These are phyloP conservation scores for Chiloscyllium plagiosum DNA, from an alignment of 2,113 vertebrate genomes.

Conservation along the genomic window DNA sequence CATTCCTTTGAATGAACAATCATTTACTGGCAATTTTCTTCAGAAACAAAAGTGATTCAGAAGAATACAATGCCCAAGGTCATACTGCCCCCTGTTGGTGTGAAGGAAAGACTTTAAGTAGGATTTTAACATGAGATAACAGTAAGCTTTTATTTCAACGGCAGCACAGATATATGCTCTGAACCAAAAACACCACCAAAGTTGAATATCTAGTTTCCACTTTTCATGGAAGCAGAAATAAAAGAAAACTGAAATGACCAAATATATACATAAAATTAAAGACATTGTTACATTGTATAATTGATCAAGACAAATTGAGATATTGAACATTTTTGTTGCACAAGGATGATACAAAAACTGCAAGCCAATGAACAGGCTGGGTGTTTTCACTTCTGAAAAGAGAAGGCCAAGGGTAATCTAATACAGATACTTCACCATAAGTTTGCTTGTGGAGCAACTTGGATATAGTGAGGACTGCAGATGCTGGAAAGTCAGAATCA, in stretches of 20 bases:
- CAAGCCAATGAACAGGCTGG: neutral
- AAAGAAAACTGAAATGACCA: neutral
- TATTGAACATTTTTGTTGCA: neutral
- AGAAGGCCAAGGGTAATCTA: neutral
- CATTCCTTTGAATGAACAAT: neutral
- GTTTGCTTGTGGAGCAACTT: too few species aligned
- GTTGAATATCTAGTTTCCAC: neutral
- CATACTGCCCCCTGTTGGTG: neutral
- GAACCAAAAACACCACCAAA: neutral
- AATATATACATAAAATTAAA: neutral
- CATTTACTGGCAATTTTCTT: neutral
- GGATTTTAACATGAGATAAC: neutral
- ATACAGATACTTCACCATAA: too few species aligned
- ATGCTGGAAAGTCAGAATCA: too few species aligned
- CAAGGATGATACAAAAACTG: neutral
- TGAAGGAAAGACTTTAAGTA: neutral
- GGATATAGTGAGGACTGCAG: too few species aligned
- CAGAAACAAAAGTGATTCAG: neutral
- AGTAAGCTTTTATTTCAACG: neutral
- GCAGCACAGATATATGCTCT: neutral
- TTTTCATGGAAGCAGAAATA: neutral
- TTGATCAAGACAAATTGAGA: neutral
- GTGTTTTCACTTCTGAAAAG: neutral
- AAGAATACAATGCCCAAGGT: neutral
- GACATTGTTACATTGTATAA: neutral